A percentile compares a stretch with the other conserved stretches of the same genome.
Evolutionary conservation across 1,140 invertebrate genomes (phyloP).

Genomic region (Andricus grossulariae): DNA sequence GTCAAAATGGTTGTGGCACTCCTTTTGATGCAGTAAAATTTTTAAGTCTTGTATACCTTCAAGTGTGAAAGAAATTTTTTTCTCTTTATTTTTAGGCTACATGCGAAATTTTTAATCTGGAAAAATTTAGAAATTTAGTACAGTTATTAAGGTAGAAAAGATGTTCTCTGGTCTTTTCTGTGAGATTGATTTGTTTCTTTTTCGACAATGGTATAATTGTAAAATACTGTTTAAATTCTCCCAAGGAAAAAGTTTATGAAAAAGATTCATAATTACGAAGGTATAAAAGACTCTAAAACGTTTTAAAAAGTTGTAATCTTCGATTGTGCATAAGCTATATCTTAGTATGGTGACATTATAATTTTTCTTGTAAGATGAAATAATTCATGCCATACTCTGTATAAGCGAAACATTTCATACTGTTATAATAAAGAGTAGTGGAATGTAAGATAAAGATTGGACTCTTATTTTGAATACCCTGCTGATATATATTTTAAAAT

Average conservation of each 20-base stretch:
- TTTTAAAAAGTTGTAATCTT: slow-evolving; percentile 15
- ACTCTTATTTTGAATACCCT: slow-evolving; percentile 29
- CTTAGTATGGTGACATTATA: slow-evolving; percentile 6
- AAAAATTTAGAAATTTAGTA: not conserved
- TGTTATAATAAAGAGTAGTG: slow-evolving; percentile 36
- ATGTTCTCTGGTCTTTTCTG: too few species aligned
- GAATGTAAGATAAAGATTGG: slow-evolving; percentile 32
- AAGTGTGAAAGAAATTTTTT: not conserved
- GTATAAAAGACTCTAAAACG: not conserved
- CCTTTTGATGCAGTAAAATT: slow-evolving; percentile 20
- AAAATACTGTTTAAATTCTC: too few species aligned
- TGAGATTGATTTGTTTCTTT: too few species aligned
- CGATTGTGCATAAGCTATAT: not conserved
- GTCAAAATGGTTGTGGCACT: slow-evolving; percentile 29
- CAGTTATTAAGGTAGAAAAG: too few species aligned
- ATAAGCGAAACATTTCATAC: slow-evolving; percentile 35
- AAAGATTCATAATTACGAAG: not conserved
- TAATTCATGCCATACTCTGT: slow-evolving; percentile 20
- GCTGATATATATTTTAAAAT: not conserved
- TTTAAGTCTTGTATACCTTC: slow-evolving; percentile 3
- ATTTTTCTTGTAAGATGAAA: slow-evolving; percentile 14
- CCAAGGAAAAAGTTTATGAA: not conserved
- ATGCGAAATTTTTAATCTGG: not conserved
- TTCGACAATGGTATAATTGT: too few species aligned
- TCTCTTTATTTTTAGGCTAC: not conserved